phyloP scores from a whole-genome alignment of 1,140 invertebrate genomes.

The Lordiphosa mommai region DNA sequence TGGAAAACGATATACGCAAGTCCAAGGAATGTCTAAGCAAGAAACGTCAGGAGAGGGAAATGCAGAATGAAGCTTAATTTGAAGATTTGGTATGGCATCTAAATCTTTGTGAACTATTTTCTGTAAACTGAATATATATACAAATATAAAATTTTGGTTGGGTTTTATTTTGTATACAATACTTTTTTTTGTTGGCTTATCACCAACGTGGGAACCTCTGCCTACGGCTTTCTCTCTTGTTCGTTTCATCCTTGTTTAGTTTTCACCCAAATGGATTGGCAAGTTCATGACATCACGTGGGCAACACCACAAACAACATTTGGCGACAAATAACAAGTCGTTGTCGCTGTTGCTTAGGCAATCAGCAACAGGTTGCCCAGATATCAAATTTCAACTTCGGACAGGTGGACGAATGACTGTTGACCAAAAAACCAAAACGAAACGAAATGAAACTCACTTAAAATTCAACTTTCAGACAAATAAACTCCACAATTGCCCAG shows the following conservation, averaged over 20 bases:
- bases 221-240: slow-evolving; percentile 35
- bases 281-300: slow-evolving; percentile 48
- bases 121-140: too few relatives aligned
- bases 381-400: slow-evolving; percentile 38
- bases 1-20: slow-evolving; percentile 26
- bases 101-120: too few relatives aligned
- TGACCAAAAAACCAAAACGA: too few relatives aligned
- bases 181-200: too few relatives aligned
- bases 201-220: slow-evolving; percentile 28
- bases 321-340: slow-evolving; percentile 47
- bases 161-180: too few relatives aligned
- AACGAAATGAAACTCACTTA: too few relatives aligned
- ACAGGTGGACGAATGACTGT: slow-evolving; percentile 8
- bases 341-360: slow-evolving; percentile 28
- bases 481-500: too few relatives aligned
- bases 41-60: not conserved
- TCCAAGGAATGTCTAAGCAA: not conserved
- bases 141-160: too few relatives aligned
- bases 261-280: slow-evolving; percentile 49
- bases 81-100: too few relatives aligned
- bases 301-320: slow-evolving; percentile 22
- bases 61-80: too few relatives aligned
- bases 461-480: too few relatives aligned
- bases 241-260: slow-evolving; percentile 27
- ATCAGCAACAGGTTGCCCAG: slow-evolving; percentile 44